Evolutionary conservation across 2,888 invertebrate species (phyloP).

Genomic region (Heliconius sara): DNA sequence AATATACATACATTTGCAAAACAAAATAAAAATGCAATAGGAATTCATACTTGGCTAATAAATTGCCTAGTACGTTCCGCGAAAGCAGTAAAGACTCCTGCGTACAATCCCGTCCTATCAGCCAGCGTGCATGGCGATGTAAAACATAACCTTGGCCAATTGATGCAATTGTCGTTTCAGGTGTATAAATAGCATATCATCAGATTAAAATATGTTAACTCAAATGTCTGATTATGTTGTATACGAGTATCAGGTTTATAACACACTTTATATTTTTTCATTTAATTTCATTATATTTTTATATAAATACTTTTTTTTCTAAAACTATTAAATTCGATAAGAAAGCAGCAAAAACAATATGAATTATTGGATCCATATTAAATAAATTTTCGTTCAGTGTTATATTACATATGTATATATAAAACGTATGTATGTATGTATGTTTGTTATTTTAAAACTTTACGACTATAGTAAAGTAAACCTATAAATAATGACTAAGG

Average conservation of each 20-base stretch:
- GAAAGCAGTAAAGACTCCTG: constrained; percentile 59
- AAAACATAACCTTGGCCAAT: constrained; percentile 35
- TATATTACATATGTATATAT: neutral
- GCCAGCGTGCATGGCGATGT: constrained; percentile 31
- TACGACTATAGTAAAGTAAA: constrained; percentile 20
- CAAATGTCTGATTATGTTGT: neutral
- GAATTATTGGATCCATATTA: neutral
- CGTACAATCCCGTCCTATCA: constrained; percentile 52
- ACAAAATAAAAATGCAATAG: constrained; percentile 23
- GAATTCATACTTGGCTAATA: constrained; percentile 30
- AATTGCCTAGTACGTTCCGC: constrained; percentile 38
- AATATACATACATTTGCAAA: neutral
- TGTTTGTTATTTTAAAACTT: constrained; percentile 11
- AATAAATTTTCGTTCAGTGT: neutral
- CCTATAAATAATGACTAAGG: constrained; percentile 27
- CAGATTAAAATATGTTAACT: constrained; percentile 4
- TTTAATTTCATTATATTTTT: neutral
- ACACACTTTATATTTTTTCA: neutral
- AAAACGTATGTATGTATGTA: neutral
- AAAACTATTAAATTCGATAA: neutral
- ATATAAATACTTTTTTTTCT: too few species aligned
- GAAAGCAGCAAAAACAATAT: neutral
- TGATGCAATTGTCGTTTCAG: constrained; percentile 18
- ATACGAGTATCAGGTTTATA: neutral
- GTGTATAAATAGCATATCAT: constrained; percentile 10